Evolutionary conservation across 37 sponge, comb jelly and placozoan genomes (phyloP), one percentile per base, ranked within the genome.

Genomic region (Tethya wilhelma): DNA sequence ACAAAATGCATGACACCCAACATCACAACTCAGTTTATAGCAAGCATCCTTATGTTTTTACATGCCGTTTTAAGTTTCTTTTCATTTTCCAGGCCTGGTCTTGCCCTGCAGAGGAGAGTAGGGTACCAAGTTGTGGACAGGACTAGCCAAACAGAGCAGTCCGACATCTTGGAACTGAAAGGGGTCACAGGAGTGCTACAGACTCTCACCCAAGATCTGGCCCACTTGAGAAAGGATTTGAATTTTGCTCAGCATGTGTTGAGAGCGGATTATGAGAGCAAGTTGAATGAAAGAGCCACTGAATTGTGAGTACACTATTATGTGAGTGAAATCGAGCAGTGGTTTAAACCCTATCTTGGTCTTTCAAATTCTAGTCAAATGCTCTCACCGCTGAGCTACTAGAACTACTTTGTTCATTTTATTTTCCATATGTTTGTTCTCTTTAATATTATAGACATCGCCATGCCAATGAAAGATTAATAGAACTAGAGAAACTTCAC

Each of bases 241-340:
- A 69, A 46, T 44, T 87, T 62, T 76, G 66, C 93, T 25, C 64
- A 84, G 53, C 33, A 73, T 69, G 77, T 84, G 26, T n/a, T 87
- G 60, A 83, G 64, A 44, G 89, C 88, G 2, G 76, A 88, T 43
- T 92, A 87, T 63, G 85, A 92, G 67, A 68, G 46, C 53, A 72
- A 65, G 39, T 49, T 92, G 2, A 44, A 56, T n/a, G 64, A 87
- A 37, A 73, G 81, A 76, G 83, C 93, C 9, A 80, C 58, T 46
- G 85, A 84, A 44, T 73, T 92, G 93, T 92, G 56, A 84, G 87
- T 83, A 22, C n/a, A n/a, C n/a, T n/a, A n/a, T n/a, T n/a, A n/a
- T n/a, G n/a, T n/a, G n/a, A n/a, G n/a, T n/a, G n/a, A n/a, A n/a
- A n/a, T n/a, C n/a, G n/a, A n/a, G n/a, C n/a, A n/a, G n/a, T n/a